Evolutionary conservation across 2,113 vertebrate genomes (phyloP), one percentile per base, ranked within the genome.

Genomic region (Mormoops blainvillei): DNA sequence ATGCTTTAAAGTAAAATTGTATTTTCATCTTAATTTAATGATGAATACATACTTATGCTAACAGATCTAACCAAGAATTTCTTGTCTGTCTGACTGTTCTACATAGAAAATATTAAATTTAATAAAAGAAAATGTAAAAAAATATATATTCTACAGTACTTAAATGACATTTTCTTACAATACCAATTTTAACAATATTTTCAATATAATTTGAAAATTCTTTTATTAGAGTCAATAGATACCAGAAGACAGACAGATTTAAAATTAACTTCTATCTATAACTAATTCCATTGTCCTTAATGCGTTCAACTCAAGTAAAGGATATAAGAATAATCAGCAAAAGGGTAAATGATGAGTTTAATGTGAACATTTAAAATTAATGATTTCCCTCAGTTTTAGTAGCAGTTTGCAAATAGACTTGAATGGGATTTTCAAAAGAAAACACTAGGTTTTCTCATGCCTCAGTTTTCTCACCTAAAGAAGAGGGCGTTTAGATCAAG

Each of bases 11-110:
- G 36, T 88, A 82, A 91, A 94, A 93, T 58, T 93, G 36, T 82
- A 70, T 94, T 80, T 20, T 83, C 19, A 89, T 83, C n/a, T 89
- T 68, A 93, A 91, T 82, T 93, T 94, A 96, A 94, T 83, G 68
- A 93, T 38, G 36, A 94, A 97, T 94, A 91, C 5, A 73, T 67
- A 93, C 3, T 85, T 73, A 45, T 38, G 31, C 26, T 96, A 86
- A 86, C 43, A 80, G 36, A 87, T 41, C 7, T 70, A 90, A 94
- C 43, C 12, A 50, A 78, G 18, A 87, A 45, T 71, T 95, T 94
- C 28, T 87, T 41, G 18, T 48, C 36, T 3, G 15, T 31, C 26
- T 93, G 70, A 80, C 63, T 41, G 13, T 54, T 80, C 71, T 94
- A 81, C n/a, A 20, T 85, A 13, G 71, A 95, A 93, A 91, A 88